These are phyloP conservation scores for Umimayanthus kanabou DNA, from an alignment of 92 coral and sea anemone species.

Conservation along the genomic window DNA sequence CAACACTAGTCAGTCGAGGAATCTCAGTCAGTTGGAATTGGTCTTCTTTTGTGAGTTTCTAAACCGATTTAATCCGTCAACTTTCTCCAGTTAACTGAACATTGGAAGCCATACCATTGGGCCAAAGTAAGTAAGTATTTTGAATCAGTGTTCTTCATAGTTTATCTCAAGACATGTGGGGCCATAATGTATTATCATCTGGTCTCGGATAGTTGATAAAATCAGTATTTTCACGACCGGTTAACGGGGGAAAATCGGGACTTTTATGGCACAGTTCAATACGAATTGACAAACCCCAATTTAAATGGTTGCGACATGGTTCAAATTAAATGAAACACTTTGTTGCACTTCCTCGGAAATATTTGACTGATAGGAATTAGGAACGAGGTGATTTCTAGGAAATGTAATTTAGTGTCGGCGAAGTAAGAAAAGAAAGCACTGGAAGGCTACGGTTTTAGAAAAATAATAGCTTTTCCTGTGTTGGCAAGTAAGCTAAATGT, in stretches of 20 bases:
- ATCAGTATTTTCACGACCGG: not conserved
- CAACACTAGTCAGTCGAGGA: not conserved
- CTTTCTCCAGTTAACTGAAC: not conserved
- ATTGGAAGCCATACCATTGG: not conserved
- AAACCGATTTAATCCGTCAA: not conserved
- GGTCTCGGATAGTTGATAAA: not conserved
- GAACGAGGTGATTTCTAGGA: no score
- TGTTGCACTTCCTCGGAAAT: no score
- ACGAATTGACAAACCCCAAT: not conserved
- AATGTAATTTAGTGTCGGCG: no score
- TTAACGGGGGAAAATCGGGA: no score
- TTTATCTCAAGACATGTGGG: not conserved
- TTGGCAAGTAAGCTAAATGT: no score
- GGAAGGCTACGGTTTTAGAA: no score
- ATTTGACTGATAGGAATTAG: no score
- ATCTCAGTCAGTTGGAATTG: not conserved
- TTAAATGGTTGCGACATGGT: not conserved
- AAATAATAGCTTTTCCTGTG: no score
- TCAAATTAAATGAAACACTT: no score
- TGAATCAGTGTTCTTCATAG: no score
- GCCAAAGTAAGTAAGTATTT: not conserved
- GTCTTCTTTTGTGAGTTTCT: no score
- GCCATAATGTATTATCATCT: not conserved
- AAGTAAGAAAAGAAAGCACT: no score
- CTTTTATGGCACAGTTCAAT: not conserved